These are phyloP conservation scores for Frankliniella fusca DNA, from an alignment of 2,888 invertebrate species.

Conservation along the genomic window DNA sequence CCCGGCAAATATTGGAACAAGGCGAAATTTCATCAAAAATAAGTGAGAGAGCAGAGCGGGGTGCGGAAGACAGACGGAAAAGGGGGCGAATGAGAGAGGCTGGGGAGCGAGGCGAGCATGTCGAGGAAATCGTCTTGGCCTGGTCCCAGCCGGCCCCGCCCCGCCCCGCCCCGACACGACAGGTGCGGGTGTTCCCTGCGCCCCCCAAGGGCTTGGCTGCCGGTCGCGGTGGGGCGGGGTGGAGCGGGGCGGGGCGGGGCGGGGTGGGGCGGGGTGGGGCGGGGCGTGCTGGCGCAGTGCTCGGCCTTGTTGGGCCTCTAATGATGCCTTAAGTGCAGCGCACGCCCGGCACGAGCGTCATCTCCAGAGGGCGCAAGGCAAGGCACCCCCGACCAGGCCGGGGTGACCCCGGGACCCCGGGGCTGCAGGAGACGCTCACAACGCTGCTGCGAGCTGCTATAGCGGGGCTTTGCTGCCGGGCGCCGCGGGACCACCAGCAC, in stretches of 20 bases:
- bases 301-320: background rate
- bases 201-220: background rate
- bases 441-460: background rate
- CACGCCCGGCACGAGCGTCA: background rate
- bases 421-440: background rate
- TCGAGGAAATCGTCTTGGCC: background rate
- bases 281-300: constrained; percentile 10
- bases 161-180: background rate
- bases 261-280: background rate
- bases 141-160: background rate
- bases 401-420: too few species aligned
- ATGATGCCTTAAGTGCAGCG: background rate
- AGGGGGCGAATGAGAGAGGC: too few species aligned
- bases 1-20: too few species aligned
- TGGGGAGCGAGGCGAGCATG: too few species aligned
- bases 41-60: too few species aligned
- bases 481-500: background rate
- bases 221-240: background rate
- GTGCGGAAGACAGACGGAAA: too few species aligned
- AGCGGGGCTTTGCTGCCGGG: background rate
- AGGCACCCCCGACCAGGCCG: background rate
- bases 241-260: background rate
- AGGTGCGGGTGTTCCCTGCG: background rate
- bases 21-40: too few species aligned
- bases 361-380: background rate